Conservation (phyloP, 2,888 invertebrate genomes). For the Conistra vaccinii region DNA sequence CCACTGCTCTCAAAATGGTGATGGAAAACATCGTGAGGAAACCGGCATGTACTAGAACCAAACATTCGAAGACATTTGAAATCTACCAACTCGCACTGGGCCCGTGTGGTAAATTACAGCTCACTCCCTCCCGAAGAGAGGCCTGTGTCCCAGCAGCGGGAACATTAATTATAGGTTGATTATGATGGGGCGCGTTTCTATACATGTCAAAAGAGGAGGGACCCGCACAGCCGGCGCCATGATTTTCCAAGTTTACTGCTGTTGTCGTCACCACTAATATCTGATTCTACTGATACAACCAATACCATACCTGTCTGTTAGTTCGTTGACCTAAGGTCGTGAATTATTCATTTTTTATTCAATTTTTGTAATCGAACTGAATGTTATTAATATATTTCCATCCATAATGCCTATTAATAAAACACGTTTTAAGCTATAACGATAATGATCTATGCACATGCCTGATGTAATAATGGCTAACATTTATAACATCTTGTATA, state of each 20-base stretch:
- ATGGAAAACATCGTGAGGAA: too few relatives aligned
- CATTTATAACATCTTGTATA: neutral
- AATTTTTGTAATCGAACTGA: slow-evolving; percentile 14
- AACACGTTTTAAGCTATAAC: neutral
- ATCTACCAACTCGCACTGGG: too few relatives aligned
- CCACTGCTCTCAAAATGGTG: too few relatives aligned
- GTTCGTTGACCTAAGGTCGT: slow-evolving; percentile 26
- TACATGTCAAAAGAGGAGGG: too few relatives aligned
- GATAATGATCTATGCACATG: neutral
- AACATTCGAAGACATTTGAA: too few relatives aligned
- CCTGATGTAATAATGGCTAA: neutral
- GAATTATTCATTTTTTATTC: slow-evolving; percentile 47
- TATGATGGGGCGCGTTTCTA: neutral
- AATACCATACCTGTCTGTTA: neutral
- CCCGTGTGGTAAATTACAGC: too few relatives aligned
- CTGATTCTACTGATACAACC: neutral
- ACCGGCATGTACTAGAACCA: too few relatives aligned
- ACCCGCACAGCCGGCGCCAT: too few relatives aligned
- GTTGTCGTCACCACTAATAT: neutral
- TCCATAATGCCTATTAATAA: slow-evolving; percentile 7
- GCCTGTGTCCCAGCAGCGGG: too few relatives aligned
- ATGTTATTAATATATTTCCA: slow-evolving; percentile 48
- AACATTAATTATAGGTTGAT: too few relatives aligned
- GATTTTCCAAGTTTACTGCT: neutral
- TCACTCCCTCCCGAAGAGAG: too few relatives aligned